phyloP scores from a whole-genome alignment of 2,113 vertebrate genomes.

The Rhinolophus sinicus region DNA sequence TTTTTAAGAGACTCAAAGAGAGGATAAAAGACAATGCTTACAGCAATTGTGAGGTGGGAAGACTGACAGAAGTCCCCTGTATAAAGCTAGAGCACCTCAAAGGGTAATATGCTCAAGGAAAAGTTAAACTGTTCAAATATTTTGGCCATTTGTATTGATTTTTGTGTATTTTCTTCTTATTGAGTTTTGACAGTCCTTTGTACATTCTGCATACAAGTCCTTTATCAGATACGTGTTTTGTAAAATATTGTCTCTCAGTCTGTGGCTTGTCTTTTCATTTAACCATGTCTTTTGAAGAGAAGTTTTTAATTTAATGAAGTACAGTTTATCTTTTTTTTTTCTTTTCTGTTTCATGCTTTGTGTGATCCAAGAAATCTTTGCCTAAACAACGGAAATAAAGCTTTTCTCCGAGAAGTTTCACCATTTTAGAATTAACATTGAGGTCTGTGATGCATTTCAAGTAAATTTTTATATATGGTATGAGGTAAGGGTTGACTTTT shows the following conservation, averaged over 20 bases:
- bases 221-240: not conserved
- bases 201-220: not conserved
- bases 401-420: not conserved
- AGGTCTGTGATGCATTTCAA: not conserved
- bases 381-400: not conserved
- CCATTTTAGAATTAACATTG: not conserved
- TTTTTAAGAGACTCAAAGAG: not conserved
- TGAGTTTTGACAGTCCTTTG: conserved; percentile 5
- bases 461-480: not conserved
- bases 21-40: conserved; percentile 27
- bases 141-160: not conserved
- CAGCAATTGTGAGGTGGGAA: not conserved
- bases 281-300: conserved; percentile 2
- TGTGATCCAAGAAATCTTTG: not conserved
- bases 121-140: conserved; percentile 2
- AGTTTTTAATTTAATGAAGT: not conserved
- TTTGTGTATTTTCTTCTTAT: not conserved
- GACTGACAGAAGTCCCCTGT: not conserved
- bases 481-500: not conserved
- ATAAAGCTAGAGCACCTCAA: not conserved
- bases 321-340: not conserved
- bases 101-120: not conserved
- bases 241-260: not conserved
- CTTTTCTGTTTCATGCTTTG: not conserved
- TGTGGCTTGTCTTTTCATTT: not conserved